Base-by-base conservation (phyloP, 2,113 vertebrate species). In the Hippolais icterina region DNA sequence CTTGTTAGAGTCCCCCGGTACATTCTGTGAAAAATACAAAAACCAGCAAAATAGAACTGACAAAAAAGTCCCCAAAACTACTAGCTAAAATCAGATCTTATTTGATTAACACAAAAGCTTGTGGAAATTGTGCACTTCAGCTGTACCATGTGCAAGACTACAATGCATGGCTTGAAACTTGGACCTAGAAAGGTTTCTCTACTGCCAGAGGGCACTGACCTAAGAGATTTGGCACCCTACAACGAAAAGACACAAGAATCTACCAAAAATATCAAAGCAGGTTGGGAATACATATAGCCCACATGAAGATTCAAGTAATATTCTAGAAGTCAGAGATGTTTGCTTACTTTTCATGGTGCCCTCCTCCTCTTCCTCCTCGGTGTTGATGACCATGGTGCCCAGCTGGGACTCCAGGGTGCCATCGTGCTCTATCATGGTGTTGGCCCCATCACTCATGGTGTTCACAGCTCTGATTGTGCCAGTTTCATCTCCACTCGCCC, bases 381-480 rank as follows among this genome's bases (percentile, higher is more conserved):
- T 68, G 95, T 99, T 99, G 96, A 99, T 99, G 93, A 99, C 98
- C 99, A 99, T 99, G 61, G 99, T 99, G 56, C 99, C 99, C 92
- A 99, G 91, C 89, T 98, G 98, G 1, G 98, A 98, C 23, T 98
- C 97, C 98, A 99, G 94, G 7, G 98, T 99, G 69, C 98, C 98
- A 5, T 98, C 98, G 0, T 98, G 98, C 25, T 98, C 98, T 60
- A 99, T 98, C 98, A 99, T 99, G 0, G 99, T 98, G 72, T 96
- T 98, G 29, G 97, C 97, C 31, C 97, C 98, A 2, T 98, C 97
- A 7, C 97, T 95, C 80, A 98, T 70, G 0, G 98, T 98, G 39
- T 97, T 98, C n/a, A 98, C 98, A 9, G 98, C 98, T 47, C 98
- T 98, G 71, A 99, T 97, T 4, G 99, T 99, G 33, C 98, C 98